These are phyloP conservation scores for Aphrocallistes beatrix DNA, from an alignment of 37 sponge, comb jelly and placozoan species.

Conservation along the genomic window DNA sequence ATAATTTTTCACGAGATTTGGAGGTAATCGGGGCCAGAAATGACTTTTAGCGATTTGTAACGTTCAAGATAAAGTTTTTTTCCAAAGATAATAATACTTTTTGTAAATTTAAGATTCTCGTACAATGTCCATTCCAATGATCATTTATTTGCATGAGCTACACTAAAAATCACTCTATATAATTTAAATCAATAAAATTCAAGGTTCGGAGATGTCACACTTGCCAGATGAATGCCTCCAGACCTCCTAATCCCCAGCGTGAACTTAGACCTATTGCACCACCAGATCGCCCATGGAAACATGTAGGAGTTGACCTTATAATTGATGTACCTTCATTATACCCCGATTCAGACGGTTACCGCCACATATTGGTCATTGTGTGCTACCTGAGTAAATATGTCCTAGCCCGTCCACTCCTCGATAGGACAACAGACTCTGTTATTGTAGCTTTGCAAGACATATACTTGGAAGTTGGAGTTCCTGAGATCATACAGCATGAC, in stretches of 20 bases:
- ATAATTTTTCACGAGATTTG: too few relatives aligned
- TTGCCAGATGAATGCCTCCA: not conserved
- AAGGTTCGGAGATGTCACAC: not conserved
- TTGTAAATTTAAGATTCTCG: too few relatives aligned
- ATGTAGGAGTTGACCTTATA: not conserved
- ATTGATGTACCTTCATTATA: not conserved
- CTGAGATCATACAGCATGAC: not conserved
- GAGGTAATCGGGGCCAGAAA: too few relatives aligned
- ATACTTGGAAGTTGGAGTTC: not conserved
- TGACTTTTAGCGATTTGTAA: too few relatives aligned
- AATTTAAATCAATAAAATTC: not conserved
- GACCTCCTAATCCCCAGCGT: not conserved
- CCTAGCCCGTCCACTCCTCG: not conserved
- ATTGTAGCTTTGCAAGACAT: not conserved
- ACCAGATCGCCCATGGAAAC: not conserved
- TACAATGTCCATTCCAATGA: too few relatives aligned
- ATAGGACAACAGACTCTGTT: slow-evolving; percentile 11
- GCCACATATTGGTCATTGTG: not conserved
- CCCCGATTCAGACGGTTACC: not conserved
- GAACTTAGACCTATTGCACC: not conserved
- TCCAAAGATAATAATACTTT: not conserved
- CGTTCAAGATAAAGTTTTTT: too few relatives aligned
- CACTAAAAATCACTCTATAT: too few relatives aligned
- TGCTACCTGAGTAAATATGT: not conserved
- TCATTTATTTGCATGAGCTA: too few relatives aligned